Evolutionary conservation across 2,888 invertebrate species (phyloP).

Genomic region (Pyrrhia umbra): DNA sequence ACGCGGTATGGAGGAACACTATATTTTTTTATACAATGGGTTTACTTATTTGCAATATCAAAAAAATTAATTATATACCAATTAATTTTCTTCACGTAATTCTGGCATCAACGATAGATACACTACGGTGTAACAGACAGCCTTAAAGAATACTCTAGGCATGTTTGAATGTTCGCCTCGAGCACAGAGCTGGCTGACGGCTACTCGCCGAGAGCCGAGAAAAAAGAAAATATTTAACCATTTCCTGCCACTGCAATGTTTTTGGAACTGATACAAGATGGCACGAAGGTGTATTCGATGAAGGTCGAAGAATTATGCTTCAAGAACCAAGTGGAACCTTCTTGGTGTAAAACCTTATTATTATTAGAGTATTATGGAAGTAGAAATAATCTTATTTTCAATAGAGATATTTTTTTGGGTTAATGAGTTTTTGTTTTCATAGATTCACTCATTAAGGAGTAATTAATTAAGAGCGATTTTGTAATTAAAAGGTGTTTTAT

Average conservation of each 20-base stretch:
- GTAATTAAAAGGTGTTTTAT: not conserved
- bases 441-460: not conserved
- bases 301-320: not conserved
- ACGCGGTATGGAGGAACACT: no score
- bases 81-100: not conserved
- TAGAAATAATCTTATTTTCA: no score
- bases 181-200: conserved; percentile 58
- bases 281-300: not conserved
- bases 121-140: conserved; percentile 48
- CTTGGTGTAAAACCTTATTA: no score
- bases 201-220: conserved; percentile 51
- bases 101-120: not conserved
- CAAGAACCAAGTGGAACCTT: no score
- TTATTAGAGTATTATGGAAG: no score
- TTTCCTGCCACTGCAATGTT: conserved; percentile 41
- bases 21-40: no score
- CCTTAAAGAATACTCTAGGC: conserved; percentile 56
- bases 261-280: conserved; percentile 38
- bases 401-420: not conserved
- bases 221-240: conserved; percentile 48
- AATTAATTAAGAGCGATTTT: no score
- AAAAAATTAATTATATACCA: no score
- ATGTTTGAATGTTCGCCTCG: conserved; percentile 64
- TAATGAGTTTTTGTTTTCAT: not conserved
- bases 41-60: no score